A percentile compares a stretch with the other conserved stretches of the same genome.
These are phyloP conservation scores for Accipiter cooperii DNA, from an alignment of 2,113 vertebrate genomes.

Conservation along the genomic window DNA sequence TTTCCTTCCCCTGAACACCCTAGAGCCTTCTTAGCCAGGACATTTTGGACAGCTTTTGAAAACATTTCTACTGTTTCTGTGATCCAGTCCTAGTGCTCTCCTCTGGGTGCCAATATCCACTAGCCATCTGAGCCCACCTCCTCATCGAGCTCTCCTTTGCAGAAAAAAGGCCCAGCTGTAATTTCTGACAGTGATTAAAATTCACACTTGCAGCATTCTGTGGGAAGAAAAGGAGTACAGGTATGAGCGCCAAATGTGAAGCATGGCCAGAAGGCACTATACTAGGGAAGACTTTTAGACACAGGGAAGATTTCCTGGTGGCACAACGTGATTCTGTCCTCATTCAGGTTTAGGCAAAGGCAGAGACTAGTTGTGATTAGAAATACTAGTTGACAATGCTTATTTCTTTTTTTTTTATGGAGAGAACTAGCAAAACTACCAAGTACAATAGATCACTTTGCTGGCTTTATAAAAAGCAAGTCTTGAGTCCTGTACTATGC, in stretches of 20 bases:
- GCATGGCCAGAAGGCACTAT: not conserved
- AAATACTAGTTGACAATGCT: not conserved
- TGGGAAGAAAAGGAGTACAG: not conserved
- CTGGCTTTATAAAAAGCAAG: not conserved
- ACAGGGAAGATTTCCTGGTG: not conserved
- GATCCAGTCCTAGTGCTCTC: not conserved
- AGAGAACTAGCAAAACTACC: not conserved
- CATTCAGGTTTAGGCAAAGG: not conserved
- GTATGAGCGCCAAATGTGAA: not conserved
- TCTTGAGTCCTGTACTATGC: not conserved
- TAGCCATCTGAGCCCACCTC: not conserved
- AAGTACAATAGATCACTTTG: not conserved
- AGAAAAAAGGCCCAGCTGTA: not conserved
- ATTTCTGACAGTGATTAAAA: not conserved
- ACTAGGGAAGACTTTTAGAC: not conserved
- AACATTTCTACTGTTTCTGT: not conserved
- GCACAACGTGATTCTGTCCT: not conserved
- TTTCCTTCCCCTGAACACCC: not conserved
- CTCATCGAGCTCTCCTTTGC: not conserved
- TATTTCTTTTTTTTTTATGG: not conserved
- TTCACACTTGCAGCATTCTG: not conserved
- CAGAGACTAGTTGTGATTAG: not conserved
- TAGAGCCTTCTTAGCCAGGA: not conserved
- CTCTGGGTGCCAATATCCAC: not conserved
- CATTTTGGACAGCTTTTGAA: not conserved